phyloP scores from a whole-genome alignment of 2,797 vertebrate species.

The Cheracebus regulus region DNA sequence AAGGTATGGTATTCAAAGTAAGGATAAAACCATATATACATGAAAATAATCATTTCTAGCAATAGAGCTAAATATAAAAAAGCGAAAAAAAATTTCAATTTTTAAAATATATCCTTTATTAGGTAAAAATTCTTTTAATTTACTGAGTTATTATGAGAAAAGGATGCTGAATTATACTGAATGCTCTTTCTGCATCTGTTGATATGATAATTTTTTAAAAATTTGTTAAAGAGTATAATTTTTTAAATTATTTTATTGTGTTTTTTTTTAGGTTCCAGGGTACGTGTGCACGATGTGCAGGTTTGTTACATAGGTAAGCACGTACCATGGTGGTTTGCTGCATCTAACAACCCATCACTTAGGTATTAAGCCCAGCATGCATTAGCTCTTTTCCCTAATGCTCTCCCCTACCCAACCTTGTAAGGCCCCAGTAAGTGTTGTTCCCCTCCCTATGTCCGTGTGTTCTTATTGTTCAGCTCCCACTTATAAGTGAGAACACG shows the following conservation, averaged over 20 bases:
- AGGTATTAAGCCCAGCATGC: background rate
- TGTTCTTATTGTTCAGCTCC: no score
- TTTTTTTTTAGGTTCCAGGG: background rate
- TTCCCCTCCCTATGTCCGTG: no score
- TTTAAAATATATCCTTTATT: background rate
- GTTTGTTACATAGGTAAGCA: background rate
- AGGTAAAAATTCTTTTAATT: background rate
- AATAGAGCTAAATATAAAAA: slow-evolving; percentile 7
- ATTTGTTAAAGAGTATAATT: background rate
- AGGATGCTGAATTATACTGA: background rate
- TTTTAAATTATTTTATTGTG: background rate
- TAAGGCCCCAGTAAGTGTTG: no score
- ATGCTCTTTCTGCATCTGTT: background rate
- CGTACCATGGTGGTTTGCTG: background rate
- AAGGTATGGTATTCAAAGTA: background rate
- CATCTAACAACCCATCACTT: background rate
- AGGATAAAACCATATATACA: background rate
- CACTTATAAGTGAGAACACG: no score
- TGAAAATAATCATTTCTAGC: background rate
- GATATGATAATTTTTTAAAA: background rate
- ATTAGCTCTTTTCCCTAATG: no score
- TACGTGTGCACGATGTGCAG: background rate
- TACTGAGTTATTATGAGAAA: background rate
- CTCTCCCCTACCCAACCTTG: no score
- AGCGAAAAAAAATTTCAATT: background rate